These are phyloP conservation scores for Leptinotarsa lineolata DNA, from an alignment of 1,140 invertebrate genomes.

Conservation along the genomic window DNA sequence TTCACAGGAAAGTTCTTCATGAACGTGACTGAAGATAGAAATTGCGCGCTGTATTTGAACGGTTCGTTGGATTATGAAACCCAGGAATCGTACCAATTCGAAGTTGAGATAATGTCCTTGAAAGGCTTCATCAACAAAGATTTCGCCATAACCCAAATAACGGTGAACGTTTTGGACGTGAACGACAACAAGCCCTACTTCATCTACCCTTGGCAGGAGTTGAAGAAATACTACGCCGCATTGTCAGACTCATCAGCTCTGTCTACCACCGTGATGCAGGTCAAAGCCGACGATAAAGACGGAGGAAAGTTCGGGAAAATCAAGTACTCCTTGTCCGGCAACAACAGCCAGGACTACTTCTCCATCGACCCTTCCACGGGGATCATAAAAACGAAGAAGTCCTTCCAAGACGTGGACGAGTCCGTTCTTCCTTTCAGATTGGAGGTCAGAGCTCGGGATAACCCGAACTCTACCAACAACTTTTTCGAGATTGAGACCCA, in stretches of 20 bases:
- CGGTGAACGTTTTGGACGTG: constrained; percentile 80
- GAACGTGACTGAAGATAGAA: constrained; percentile 73
- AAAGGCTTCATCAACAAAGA: constrained; percentile 77
- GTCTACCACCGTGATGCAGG: constrained; percentile 74
- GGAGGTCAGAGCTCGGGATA: constrained; percentile 75
- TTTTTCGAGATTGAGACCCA: constrained; percentile 66
- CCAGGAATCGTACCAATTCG: constrained; percentile 72
- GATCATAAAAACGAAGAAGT: constrained; percentile 72
- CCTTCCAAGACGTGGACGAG: constrained; percentile 68
- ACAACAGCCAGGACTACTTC: constrained; percentile 71
- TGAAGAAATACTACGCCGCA: constrained; percentile 72
- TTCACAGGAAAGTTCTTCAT: constrained; percentile 71
- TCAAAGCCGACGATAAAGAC: constrained; percentile 80
- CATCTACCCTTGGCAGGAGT: constrained; percentile 63
- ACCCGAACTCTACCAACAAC: constrained; percentile 66
- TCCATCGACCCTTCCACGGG: constrained; percentile 73
- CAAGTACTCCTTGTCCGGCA: constrained; percentile 67
- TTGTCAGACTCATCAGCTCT: constrained; percentile 72
- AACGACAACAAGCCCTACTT: constrained; percentile 88
- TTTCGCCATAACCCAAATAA: constrained; percentile 73
- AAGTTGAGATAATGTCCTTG: constrained; percentile 74
- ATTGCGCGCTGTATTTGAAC: constrained; percentile 76
- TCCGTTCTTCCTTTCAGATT: constrained; percentile 73
- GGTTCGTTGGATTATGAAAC: constrained; percentile 76
- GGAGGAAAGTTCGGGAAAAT: constrained; percentile 79